A percentile compares a stretch with the other conserved stretches of the same genome.
These are phyloP conservation scores for Seriola aureovittata DNA, from an alignment of 2,113 vertebrate species.

Conservation along the genomic window DNA sequence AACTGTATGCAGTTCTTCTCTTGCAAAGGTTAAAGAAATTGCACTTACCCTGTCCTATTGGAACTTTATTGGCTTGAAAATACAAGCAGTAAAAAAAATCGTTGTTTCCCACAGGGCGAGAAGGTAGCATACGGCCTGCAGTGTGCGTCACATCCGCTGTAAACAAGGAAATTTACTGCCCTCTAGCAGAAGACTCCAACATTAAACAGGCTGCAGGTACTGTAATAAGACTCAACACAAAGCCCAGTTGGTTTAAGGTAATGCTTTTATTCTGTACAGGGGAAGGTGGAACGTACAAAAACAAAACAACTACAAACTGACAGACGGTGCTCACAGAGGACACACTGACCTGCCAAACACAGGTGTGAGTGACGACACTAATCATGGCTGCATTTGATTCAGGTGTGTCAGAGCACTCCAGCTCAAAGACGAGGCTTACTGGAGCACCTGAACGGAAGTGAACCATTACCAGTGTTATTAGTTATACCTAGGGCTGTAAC, in stretches of 20 bases:
- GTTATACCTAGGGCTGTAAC: no score
- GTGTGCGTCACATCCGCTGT: slow-evolving; percentile 63
- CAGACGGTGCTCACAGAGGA: neutral
- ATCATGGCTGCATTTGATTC: neutral
- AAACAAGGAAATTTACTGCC: slow-evolving; percentile 40
- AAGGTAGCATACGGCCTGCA: slow-evolving; percentile 20
- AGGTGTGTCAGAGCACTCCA: neutral
- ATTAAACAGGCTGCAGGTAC: neutral
- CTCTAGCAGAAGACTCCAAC: slow-evolving; percentile 25
- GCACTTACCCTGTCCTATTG: neutral
- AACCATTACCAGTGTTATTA: no score
- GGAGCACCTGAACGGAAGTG: no score
- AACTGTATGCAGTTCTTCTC: neutral
- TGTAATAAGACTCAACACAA: no score
- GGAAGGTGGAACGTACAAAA: slow-evolving; percentile 14
- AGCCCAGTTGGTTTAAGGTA: neutral
- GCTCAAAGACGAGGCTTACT: no score
- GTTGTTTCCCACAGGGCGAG: neutral
- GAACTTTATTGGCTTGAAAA: neutral
- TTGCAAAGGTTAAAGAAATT: neutral
- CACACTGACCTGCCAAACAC: neutral
- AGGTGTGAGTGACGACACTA: neutral
- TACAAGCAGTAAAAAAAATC: neutral
- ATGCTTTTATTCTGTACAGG: slow-evolving; percentile 49
- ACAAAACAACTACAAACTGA: neutral